Percentiles rank a stretch among this genome's conserved stretches.
These are phyloP conservation scores for Venusia cambrica DNA, from an alignment of 2,888 invertebrate genomes.

Conservation along the genomic window DNA sequence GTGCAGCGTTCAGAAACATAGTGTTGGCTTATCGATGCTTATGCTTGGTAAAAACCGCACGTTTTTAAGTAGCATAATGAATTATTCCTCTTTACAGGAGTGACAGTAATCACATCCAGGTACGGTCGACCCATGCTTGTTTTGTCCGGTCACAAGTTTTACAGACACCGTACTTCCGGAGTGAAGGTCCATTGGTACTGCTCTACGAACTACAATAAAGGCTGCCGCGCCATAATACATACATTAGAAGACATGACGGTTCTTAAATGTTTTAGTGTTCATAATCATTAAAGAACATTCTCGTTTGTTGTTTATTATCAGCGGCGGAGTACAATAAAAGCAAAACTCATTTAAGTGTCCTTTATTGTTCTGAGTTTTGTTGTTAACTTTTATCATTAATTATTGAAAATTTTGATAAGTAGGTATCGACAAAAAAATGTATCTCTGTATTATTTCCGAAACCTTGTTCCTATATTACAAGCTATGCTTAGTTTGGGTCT, in stretches of 20 bases:
- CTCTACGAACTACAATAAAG: neutral
- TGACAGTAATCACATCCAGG: neutral
- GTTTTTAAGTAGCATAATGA: no score
- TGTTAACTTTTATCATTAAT: no score
- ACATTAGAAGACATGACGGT: slow-evolving; percentile 11
- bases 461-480: no score
- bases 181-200: slow-evolving; percentile 12
- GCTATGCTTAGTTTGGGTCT: no score
- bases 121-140: slow-evolving; percentile 1
- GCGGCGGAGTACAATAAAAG: neutral
- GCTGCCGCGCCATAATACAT: slow-evolving; percentile 18
- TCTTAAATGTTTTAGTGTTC: slow-evolving; percentile 7
- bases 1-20: no score
- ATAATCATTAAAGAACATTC: slow-evolving; percentile 8
- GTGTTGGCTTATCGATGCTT: slow-evolving; percentile 6
- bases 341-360: neutral
- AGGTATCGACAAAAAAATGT: no score
- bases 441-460: no score
- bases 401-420: no score
- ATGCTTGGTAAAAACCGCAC: neutral
- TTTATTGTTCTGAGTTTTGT: slow-evolving; percentile 6
- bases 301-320: slow-evolving; percentile 5
- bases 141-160: slow-evolving; percentile 6
- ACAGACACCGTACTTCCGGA: neutral
- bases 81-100: slow-evolving; percentile 7